These are phyloP conservation scores for Hermaeophaga mercurialis DNA, from an alignment of 2,888 invertebrate genomes.

Conservation along the genomic window DNA sequence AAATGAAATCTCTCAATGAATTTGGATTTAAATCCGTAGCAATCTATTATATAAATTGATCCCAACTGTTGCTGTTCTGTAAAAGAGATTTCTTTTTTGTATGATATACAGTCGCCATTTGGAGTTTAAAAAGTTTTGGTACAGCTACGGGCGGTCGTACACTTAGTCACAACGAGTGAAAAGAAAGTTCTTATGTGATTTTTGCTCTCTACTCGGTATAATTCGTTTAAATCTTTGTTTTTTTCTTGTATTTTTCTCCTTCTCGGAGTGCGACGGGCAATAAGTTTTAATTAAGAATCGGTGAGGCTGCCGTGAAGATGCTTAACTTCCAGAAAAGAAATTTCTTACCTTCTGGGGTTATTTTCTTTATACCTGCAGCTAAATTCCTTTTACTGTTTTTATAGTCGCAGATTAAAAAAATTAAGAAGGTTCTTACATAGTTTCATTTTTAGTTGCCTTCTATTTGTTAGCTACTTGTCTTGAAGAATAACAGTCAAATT, in stretches of 20 bases:
- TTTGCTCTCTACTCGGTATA: slow-evolving; percentile 10
- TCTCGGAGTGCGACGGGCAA: slow-evolving; percentile 14
- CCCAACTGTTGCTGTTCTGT: slow-evolving; percentile 43
- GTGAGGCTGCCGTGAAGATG: slow-evolving; percentile 14
- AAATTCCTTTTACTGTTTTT: slow-evolving; percentile 1
- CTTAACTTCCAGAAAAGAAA: slow-evolving; percentile 1
- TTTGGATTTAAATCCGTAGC: neutral
- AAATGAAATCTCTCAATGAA: neutral
- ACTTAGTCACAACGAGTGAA: slow-evolving; percentile 1
- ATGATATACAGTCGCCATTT: slow-evolving; percentile 3
- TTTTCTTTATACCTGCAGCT: slow-evolving; percentile 11
- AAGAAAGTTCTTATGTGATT: slow-evolving; percentile 22
- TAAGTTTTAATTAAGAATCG: slow-evolving; percentile 23
- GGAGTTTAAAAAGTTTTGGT: neutral
- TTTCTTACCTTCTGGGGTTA: neutral
- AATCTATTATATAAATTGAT: slow-evolving; percentile 32
- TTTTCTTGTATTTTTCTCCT: slow-evolving; percentile 11
- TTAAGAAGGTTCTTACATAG: no score
- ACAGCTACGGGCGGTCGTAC: slow-evolving; percentile 4
- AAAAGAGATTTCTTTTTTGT: slow-evolving; percentile 35
- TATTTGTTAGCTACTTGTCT: no score
- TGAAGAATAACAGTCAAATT: no score
- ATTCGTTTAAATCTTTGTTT: slow-evolving; percentile 21
- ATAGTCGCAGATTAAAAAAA: neutral
- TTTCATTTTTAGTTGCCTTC: no score